Percentiles rank a stretch among this genome's conserved stretches.
phyloP scores from a whole-genome alignment of 2,888 invertebrate genomes.

The Hirtodrosophila histrioides region DNA sequence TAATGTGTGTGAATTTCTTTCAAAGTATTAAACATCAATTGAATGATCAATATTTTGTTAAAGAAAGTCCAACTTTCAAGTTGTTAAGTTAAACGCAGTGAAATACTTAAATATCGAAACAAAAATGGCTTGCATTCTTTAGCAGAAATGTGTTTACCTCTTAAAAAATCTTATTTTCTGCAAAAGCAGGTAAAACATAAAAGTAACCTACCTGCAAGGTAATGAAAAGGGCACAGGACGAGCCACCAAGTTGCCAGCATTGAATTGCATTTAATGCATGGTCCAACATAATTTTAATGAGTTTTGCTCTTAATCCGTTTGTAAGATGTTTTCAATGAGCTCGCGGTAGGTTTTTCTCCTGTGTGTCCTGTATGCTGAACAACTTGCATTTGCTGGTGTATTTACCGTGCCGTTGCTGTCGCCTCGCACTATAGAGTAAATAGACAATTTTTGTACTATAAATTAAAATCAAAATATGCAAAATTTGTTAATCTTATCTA shows the following conservation, averaged over 20 bases:
- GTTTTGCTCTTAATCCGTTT: slow-evolving; percentile 76
- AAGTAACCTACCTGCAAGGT: not conserved
- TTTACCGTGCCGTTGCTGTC: slow-evolving; percentile 14
- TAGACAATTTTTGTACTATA: too few species aligned
- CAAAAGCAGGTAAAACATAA: slow-evolving; percentile 9
- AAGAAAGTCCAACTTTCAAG: too few species aligned
- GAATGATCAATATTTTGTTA: too few species aligned
- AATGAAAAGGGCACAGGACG: slow-evolving; percentile 1
- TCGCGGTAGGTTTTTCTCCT: slow-evolving; percentile 40
- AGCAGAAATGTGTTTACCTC: slow-evolving; percentile 18
- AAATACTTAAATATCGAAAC: too few species aligned
- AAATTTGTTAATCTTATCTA: too few species aligned
- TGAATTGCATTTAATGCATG: slow-evolving; percentile 79
- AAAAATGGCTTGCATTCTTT: too few species aligned
- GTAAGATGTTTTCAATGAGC: slow-evolving; percentile 77
- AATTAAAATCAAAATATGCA: too few species aligned
- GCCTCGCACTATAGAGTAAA: slow-evolving; percentile 4
- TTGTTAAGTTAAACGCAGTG: too few species aligned
- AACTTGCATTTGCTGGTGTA: too few species aligned
- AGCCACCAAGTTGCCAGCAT: slow-evolving; percentile 53
- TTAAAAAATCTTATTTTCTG: slow-evolving; percentile 61
- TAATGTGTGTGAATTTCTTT: too few species aligned
- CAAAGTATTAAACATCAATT: too few species aligned
- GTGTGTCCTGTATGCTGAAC: slow-evolving; percentile 9
- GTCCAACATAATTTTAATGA: slow-evolving; percentile 81